Evolutionary conservation across 2,797 vertebrate species (phyloP).

Genomic region (Petrocephalus schoutedeni): DNA sequence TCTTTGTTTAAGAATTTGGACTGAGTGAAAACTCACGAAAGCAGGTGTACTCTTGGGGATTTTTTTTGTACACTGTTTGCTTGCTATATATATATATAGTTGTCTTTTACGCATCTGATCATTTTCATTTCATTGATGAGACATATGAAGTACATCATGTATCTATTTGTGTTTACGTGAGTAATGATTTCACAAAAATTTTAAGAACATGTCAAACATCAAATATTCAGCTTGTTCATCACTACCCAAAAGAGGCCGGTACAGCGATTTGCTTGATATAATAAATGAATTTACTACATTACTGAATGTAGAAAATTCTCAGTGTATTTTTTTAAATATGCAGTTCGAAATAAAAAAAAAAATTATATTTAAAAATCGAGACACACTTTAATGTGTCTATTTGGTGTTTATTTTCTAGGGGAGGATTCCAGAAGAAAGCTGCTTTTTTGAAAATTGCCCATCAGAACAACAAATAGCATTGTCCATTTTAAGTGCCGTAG

Average conservation of each 20-base stretch:
- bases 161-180: not conserved
- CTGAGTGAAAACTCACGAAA: not conserved
- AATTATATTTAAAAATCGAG: not conserved
- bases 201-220: not conserved
- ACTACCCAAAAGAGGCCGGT: not conserved
- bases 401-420: slow-evolving; percentile 51
- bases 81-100: not conserved
- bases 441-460: slow-evolving; percentile 57
- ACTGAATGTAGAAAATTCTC: not conserved
- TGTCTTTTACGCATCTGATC: not conserved
- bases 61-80: not conserved
- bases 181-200: not conserved
- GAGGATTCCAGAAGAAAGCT: slow-evolving; percentile 54
- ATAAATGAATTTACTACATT: not conserved
- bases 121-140: not conserved
- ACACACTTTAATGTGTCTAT: not conserved
- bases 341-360: not conserved
- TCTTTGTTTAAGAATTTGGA: not conserved
- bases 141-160: not conserved
- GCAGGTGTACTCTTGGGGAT: not conserved
- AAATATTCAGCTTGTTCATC: not conserved
- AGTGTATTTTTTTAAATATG: not conserved
- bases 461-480: slow-evolving; percentile 62
- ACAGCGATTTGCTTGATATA: not conserved
- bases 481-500: slow-evolving; percentile 76